These are phyloP conservation scores for Graptemys geographica DNA, from an alignment of 2,797 vertebrate genomes.

Conservation along the genomic window DNA sequence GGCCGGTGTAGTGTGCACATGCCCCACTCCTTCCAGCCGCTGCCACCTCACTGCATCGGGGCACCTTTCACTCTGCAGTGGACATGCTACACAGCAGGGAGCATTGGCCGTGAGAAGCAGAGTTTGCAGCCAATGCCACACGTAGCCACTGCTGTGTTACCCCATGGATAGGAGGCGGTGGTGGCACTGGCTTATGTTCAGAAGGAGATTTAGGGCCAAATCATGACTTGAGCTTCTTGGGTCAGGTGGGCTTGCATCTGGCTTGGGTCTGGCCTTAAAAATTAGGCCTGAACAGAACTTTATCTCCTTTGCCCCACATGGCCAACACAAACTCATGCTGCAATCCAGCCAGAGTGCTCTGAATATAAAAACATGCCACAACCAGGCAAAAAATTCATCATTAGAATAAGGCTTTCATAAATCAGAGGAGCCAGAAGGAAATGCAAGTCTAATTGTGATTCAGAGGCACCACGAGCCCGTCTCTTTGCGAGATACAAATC, in stretches of 20 bases:
- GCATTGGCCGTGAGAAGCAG: background rate
- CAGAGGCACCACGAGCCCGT: background rate
- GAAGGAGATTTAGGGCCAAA: background rate
- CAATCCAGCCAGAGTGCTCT: background rate
- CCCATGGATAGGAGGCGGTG: background rate
- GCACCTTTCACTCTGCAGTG: background rate
- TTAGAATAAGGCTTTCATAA: background rate
- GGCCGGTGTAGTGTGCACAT: background rate
- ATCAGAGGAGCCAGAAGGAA: background rate
- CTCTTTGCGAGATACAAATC: background rate
- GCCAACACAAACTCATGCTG: background rate
- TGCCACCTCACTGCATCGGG: background rate
- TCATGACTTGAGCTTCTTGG: background rate
- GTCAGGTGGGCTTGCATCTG: background rate
- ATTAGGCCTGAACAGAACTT: background rate
- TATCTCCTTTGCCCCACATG: background rate
- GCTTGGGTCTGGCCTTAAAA: background rate
- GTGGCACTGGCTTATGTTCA: background rate
- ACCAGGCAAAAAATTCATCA: background rate
- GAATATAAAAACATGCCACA: background rate
- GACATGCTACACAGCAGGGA: background rate
- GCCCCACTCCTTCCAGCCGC: background rate
- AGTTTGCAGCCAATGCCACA: background rate
- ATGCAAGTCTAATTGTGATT: rapidly evolving
- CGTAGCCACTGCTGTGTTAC: background rate